A percentile compares a stretch with the other conserved stretches of the same genome.
Evolutionary conservation across 2,888 invertebrate species (phyloP).

Genomic region (Amiota minor): DNA sequence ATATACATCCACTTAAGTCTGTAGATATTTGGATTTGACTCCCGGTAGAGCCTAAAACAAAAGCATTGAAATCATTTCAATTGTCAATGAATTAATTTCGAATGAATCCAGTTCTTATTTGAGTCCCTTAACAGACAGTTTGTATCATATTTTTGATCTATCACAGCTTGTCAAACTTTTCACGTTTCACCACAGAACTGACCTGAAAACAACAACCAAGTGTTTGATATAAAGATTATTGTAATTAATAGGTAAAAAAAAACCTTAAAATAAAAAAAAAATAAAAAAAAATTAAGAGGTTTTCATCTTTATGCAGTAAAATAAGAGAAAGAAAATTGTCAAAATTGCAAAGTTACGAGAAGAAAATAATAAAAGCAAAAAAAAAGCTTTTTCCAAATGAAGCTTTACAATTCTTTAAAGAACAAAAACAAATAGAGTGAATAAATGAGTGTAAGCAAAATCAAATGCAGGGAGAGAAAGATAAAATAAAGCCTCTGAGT

Average conservation of each 20-base stretch:
- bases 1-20: too few relatives aligned
- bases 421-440: neutral
- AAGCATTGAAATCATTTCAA: too few relatives aligned
- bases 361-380: neutral
- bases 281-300: constrained; percentile 32
- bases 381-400: neutral
- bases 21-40: too few relatives aligned
- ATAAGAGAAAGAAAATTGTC: constrained; percentile 20
- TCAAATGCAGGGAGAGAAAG: too few relatives aligned
- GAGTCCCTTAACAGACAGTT: too few relatives aligned
- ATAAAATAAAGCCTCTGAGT: too few relatives aligned
- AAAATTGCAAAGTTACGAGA: neutral
- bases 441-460: neutral
- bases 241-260: neutral
- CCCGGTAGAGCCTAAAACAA: too few relatives aligned
- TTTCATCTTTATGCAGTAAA: constrained; percentile 59
- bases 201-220: constrained; percentile 31
- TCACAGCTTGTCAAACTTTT: too few relatives aligned
- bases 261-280: constrained; percentile 17
- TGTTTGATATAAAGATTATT: too few relatives aligned
- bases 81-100: too few relatives aligned
- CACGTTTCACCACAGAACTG: neutral
- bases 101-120: too few relatives aligned
- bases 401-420: neutral
- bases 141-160: too few relatives aligned